Base-by-base conservation (phyloP, 1,140 invertebrate genomes). In the Augochlora pura region DNA sequence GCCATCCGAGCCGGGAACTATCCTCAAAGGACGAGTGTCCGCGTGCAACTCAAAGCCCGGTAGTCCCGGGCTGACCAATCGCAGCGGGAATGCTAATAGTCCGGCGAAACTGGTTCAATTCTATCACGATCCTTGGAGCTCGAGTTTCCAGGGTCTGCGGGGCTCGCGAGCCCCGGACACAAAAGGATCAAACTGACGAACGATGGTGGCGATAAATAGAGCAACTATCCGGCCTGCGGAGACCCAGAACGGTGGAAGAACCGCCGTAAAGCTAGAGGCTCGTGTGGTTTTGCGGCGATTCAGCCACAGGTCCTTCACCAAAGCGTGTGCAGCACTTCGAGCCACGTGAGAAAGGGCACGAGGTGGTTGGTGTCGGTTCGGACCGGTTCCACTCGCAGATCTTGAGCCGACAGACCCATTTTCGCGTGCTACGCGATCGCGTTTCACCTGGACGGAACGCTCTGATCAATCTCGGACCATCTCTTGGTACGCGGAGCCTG, bases 311-410 rank as follows among this genome's bases (percentile, higher is more conserved):
- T n/a, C 7, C 54, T n/a, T 7, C 21, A 32, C 7, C 54, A n/a
- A n/a, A 78, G 57, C 39, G 76, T 62, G 67, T 63, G 46, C 59
- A 83, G 54, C 69, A 68, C 57, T 21, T 59, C 32, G 60, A 63
- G 64, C 52, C 70, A 82, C 83, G 79, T 79, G 79, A 85, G 83
- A 85, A 86, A 84, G 59, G 73, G 78, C 83, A 65, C 59, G 54
- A 39, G 64, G 49, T 4, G 32, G 32, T 32, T 38, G 80, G 73
- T 76, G 60, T 84, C 79, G 70, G 68, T 59, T 68, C 57, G 69
- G 79, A 85, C 84, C 83, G 84, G 84, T 86, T 86, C n/a, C 60
- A 70, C 14, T 54, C 46, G 49, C 49, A 27, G 46, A 78, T 72
- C 38, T 42, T 38, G 16, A 3, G 27, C 42, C 32, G 68, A 32